Base-by-base conservation (phyloP, 1,140 invertebrate species). In the Muscidifurax raptorellus region DNA sequence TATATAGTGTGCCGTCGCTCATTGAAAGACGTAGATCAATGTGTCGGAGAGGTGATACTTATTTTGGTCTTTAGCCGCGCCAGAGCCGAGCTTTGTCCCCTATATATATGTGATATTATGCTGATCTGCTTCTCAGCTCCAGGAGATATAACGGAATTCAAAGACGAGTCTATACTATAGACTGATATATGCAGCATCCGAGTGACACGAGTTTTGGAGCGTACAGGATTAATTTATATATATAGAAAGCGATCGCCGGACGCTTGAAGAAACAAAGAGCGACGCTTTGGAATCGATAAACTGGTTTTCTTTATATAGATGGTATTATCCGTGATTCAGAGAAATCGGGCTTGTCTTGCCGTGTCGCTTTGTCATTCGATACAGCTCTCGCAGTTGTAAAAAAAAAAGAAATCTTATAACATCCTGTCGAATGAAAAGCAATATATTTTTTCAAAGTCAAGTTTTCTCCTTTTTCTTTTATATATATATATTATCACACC, bases 161-260 rank as follows among this genome's bases (percentile, higher is more conserved):
- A 40, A 40, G 10, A 40, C 40, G 40, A n/a, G n/a, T n/a, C n/a
- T n/a, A n/a, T n/a, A n/a, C n/a, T n/a, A n/a, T n/a, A n/a, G n/a
- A n/a, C n/a, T n/a, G n/a, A n/a, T 9, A 32, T 32, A 9, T 10
- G 36, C 36, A 40, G 36, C 25, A 40, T 69, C 67, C 66, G 36
- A 44, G 44, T 81, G 79, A 81, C 79, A 59, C 44, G n/a, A 66
- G 40, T 69, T 27, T 47, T 27, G 22, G 9, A 44, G 22, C 36
- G 32, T 1, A 47, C 5, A n/a, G 3, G 44, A 59, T 59, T 59
- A 59, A n/a, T n/a, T n/a, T 40, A 28, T 69, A 30, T 52, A n/a
- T 59, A 2, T 52, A 69, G 36, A 80, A 71, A 71, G 5, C 13
- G 40, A 71, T 80, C 25, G 64, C 10, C 44, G 15, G 40, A 47